These are phyloP conservation scores for Ormyrus nitidulus DNA, from an alignment of 2,888 invertebrate species.

Conservation along the genomic window DNA sequence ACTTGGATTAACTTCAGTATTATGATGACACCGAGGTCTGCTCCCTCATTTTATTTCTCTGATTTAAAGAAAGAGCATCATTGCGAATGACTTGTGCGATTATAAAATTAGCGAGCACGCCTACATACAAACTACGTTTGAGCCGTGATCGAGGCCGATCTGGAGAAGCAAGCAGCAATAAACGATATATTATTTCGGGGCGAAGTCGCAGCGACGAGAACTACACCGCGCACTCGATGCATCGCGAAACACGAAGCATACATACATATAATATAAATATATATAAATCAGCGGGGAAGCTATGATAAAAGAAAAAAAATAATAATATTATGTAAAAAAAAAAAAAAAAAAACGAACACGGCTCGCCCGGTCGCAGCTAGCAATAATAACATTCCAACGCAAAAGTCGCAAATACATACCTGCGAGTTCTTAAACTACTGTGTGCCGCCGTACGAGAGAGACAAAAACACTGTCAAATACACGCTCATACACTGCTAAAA, in stretches of 20 bases:
- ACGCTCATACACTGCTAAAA: conserved; percentile 74
- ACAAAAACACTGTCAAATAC: conserved; percentile 74
- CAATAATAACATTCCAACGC: conserved; percentile 73
- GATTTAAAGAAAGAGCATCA: no score
- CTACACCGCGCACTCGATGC: neutral
- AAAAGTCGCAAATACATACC: conserved; percentile 67
- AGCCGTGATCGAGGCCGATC: conserved; percentile 52
- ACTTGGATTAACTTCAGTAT: conserved; percentile 15
- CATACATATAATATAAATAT: neutral
- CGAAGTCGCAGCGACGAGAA: neutral
- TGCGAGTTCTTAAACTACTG: conserved; percentile 69
- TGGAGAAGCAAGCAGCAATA: conserved; percentile 19
- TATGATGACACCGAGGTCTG: neutral
- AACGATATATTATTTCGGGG: conserved; percentile 11
- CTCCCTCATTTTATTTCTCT: no score
- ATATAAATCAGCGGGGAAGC: conserved; percentile 13
- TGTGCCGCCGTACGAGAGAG: conserved; percentile 68
- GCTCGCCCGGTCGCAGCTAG: conserved; percentile 71
- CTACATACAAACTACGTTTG: conserved; percentile 11
- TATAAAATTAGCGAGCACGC: conserved; percentile 26
- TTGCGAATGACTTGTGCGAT: neutral
- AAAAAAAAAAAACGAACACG: conserved; percentile 60
- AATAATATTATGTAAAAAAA: no score
- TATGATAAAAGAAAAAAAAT: neutral
- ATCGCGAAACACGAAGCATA: conserved; percentile 5